Evolutionary conservation across 2,113 vertebrate genomes (phyloP).

Genomic region (Prionailurus viverrinus): DNA sequence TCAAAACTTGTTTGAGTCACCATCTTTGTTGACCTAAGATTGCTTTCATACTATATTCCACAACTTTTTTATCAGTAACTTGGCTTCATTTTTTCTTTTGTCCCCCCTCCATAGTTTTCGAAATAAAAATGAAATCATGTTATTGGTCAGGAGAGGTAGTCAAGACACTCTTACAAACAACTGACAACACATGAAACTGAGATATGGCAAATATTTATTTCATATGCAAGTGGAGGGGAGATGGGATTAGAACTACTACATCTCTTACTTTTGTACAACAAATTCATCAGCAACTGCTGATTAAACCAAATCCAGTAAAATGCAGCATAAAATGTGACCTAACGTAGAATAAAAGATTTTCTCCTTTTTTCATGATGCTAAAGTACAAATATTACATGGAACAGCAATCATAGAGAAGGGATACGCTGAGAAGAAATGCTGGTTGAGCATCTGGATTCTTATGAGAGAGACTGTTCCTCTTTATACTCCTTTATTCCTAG

Average conservation of each 20-base stretch:
- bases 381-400: not conserved
- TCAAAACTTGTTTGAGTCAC: not conserved
- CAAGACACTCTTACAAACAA: not conserved
- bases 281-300: not conserved
- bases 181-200: not conserved
- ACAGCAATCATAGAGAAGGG: not conserved
- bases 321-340: not conserved
- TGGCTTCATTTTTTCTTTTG: not conserved
- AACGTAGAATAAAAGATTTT: not conserved
- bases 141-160: not conserved
- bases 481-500: not conserved
- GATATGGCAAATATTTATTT: not conserved
- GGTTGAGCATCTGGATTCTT: not conserved
- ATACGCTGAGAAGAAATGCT: not conserved
- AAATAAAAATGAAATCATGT: not conserved
- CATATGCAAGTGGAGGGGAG: not conserved
- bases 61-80: not conserved
- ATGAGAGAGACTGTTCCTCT: not conserved
- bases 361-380: not conserved
- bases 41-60: not conserved
- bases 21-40: not conserved
- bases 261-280: not conserved
- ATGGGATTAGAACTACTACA: not conserved
- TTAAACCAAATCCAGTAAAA: not conserved
- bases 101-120: not conserved